A percentile compares a stretch with the other conserved stretches of the same genome.
Conservation (phyloP, 92 coral and sea anemone genomes). For the Zoanthus gigantus region DNA sequence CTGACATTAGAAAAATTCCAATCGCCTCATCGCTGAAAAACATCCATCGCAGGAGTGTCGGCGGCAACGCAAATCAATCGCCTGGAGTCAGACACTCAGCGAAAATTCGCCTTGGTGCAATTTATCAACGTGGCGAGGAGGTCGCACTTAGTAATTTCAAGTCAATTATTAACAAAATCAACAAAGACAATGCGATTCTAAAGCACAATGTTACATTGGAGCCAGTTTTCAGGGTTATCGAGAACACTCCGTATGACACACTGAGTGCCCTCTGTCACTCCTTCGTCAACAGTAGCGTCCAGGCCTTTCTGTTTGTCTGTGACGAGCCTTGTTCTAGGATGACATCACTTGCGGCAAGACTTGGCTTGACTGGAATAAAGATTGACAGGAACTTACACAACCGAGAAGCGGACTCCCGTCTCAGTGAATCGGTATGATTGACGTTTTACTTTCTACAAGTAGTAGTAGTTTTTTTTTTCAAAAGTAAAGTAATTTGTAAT, state of each 20-base stretch:
- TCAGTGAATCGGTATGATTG: background rate
- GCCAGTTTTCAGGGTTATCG: constrained; percentile 3
- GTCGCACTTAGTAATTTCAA: constrained; percentile 3
- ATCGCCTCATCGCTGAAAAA: background rate
- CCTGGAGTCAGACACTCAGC: background rate
- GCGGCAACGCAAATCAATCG: background rate
- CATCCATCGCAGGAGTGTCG: background rate
- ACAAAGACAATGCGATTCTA: constrained; percentile 1
- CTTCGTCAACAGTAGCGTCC: constrained; percentile 20
- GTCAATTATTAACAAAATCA: constrained; percentile 16
- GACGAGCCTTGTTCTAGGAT: constrained; percentile 28
- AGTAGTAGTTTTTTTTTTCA: too few relatives aligned
- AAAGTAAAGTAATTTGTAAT: too few relatives aligned
- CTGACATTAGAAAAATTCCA: background rate
- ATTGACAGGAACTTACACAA: constrained; percentile 7
- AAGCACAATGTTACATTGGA: constrained; percentile 29
- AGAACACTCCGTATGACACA: constrained; percentile 20
- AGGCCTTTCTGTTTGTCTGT: constrained; percentile 29
- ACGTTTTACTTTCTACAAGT: background rate
- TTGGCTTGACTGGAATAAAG: constrained; percentile 28
- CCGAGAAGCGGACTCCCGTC: background rate
- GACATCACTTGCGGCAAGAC: constrained; percentile 25
- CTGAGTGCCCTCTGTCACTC: constrained; percentile 15
- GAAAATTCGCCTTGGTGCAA: constrained; percentile 20
- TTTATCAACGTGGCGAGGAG: constrained; percentile 27